phyloP scores from a whole-genome alignment of 2,888 invertebrate genomes.

The Ochlodes sylvanus region DNA sequence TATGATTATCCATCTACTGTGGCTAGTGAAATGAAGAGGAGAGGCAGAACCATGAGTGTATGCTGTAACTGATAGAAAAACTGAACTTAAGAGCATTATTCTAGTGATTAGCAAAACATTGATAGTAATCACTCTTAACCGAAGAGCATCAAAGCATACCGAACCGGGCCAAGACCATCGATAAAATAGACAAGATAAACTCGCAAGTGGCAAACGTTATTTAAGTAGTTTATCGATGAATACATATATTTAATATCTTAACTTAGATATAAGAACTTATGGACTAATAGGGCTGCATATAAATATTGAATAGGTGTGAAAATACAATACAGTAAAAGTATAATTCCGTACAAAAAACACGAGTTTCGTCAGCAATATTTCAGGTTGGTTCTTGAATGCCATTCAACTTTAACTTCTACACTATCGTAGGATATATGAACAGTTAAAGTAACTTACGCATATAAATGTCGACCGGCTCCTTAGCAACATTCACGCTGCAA shows the following conservation, averaged over 20 bases:
- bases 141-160: constrained; percentile 12
- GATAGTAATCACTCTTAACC: constrained; percentile 2
- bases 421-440: no score
- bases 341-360: no score
- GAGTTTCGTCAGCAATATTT: no score
- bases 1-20: no score
- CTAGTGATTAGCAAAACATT: neutral
- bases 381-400: no score
- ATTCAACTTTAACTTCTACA: no score
- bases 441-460: constrained; percentile 83
- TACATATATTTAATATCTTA: neutral
- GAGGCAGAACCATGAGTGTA: no score
- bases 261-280: neutral
- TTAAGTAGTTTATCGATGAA: neutral
- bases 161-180: constrained; percentile 22
- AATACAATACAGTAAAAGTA: no score
- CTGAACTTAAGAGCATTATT: neutral
- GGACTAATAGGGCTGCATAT: no score
- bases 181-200: constrained; percentile 15
- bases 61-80: no score
- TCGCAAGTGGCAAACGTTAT: neutral
- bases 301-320: neutral
- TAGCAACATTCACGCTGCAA: constrained; percentile 84
- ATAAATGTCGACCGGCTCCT: constrained; percentile 89
- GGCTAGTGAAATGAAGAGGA: no score